Evolutionary conservation across 2,797 vertebrate species (phyloP), one percentile per base, ranked within the genome.

Genomic region (Tachyglossus aculeatus): DNA sequence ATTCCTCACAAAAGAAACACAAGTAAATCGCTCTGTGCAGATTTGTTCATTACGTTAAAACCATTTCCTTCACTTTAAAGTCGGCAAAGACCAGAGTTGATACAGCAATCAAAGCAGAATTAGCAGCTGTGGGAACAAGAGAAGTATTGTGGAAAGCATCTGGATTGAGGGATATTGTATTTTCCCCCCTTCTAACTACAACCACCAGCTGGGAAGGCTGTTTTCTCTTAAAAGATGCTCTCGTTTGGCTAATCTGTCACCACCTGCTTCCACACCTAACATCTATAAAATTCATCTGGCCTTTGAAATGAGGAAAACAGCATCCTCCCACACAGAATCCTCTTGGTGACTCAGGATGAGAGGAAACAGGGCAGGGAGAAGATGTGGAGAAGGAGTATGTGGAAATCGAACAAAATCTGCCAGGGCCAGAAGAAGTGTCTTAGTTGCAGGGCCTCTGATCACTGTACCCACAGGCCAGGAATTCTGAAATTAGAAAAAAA

Each of bases 1-100:
- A 52, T 54, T 80, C 69, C 60, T 45, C 41, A 71, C 73, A 71
- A 27, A 18, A 11, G 50, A 66, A 62, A 73, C 52, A 34, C 39
- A 57, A 71, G 24, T 37, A 39, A 55, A 60, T 67, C 62, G 33
- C 15, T 55, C 19, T 7, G n/a, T 25, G 9, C 14, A 11, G 1
- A 24, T 59, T 45, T 71, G 25, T 24, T 72, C 53, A 58, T 78
- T 85, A 50, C 61, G 21, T 53, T 54, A 18, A 41, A 69, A 34
- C 5, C 16, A 10, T 64, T 61, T 58, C 63, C 16, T 73, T 66
- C 25, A 29, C 16, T 54, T 84, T 71, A 52, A 61, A 67, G 38
- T 32, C 16, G 56, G 12, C 59, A 61, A 19, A 54, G 65, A 53
- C 41, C 63, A 52, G 67, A 67, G 57, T 16, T 18, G 47, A 50